These are phyloP conservation scores for Orchesella cincta DNA, from an alignment of 1,140 invertebrate genomes.

Conservation along the genomic window DNA sequence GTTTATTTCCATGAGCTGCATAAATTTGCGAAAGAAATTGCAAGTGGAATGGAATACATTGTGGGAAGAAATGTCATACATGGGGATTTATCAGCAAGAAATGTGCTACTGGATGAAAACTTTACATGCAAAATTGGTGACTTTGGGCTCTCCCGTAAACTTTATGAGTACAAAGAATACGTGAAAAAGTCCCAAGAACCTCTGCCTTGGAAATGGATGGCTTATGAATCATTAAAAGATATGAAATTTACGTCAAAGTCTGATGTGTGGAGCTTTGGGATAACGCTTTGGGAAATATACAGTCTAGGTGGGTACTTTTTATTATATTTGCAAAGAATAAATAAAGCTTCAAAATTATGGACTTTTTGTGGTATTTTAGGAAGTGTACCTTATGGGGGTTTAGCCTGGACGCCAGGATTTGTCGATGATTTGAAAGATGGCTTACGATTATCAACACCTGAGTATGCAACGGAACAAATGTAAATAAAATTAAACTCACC, in stretches of 20 bases:
- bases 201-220: neutral
- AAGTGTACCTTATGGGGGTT: neutral
- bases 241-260: neutral
- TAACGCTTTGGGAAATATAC: neutral
- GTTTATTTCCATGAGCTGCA: too few species aligned
- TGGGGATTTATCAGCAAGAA: conserved; percentile 6
- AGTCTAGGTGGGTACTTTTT: too few species aligned
- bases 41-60: neutral
- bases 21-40: neutral
- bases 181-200: neutral
- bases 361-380: neutral
- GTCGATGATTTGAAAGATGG: neutral
- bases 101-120: neutral
- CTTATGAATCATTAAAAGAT: neutral
- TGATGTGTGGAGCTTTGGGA: conserved; percentile 5
- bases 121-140: neutral
- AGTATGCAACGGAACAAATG: neutral
- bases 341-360: neutral
- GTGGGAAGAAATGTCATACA: neutral
- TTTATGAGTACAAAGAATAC: neutral
- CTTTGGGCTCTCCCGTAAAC: neutral
- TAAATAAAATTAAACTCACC: neutral
- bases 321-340: neutral
- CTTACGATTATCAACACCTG: neutral
- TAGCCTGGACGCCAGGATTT: neutral